Base-by-base conservation (phyloP, 1,140 invertebrate genomes). In the Mya arenaria region DNA sequence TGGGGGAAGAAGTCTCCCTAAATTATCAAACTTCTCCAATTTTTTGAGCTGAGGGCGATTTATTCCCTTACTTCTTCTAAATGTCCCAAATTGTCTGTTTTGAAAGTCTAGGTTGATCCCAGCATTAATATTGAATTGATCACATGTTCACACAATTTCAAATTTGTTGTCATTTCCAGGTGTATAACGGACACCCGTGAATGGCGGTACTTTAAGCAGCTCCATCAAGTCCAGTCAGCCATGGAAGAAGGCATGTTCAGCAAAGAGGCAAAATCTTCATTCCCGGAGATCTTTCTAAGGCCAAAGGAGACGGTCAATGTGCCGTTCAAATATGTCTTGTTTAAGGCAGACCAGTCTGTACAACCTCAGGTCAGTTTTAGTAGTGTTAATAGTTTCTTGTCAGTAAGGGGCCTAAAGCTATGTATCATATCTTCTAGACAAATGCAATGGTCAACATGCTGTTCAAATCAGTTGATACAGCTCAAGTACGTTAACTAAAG, bases 191-290 rank as follows among this genome's bases (percentile, higher is more conserved):
- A 93, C 79, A 84, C 91, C 0, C 80, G 91, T 44, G 92, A 93
- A 83, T 93, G 92, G 92, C 81, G 92, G 17, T 90, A 92, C 83
- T 92, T 91, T 74, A 93, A 93, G 84, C 87, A 90, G 72, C 56
- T 93, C n/a, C 85, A 90, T 79, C 80, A 89, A 34, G 66, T 93
- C 44, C 86, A 84, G 58, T 89, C 91, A 3, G 90, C 89, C 1
- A 66, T 93, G 19, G 92, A 93, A 83, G 92, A 93, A 68, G 89
- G 87, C 23, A 92, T 93, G 92, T 93, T 93, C 78, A 88, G 83
- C 63, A 85, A 84, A 25, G 84, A 86, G 52, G 81, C 52, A 25
- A 84, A 88, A 30, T 84, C 84, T 34, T 81, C 85, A 10, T 82
- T 87, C 55, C 90, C 91, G 0, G 87, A 93, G 84, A 87, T 93